Base-by-base conservation (phyloP, 2,113 vertebrate species). In the Vulpes vulpes region DNA sequence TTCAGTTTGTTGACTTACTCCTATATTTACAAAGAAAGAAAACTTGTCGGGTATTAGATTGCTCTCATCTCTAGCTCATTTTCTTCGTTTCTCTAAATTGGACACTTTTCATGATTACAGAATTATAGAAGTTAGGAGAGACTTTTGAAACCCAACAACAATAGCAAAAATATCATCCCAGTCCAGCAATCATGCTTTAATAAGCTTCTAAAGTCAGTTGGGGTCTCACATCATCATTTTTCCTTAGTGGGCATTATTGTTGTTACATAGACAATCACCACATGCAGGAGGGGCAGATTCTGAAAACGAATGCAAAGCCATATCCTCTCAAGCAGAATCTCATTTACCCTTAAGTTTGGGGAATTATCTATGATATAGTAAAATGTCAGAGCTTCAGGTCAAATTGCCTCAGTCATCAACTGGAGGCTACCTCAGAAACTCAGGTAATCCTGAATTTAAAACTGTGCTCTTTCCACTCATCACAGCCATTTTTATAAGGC, bases 1-100 rank as follows among this genome's bases (percentile, higher is more conserved):
- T n/a, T 53, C 8, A 35, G 8, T 10, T 64, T 64, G 35, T 60
- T 49, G 32, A 64, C 32, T 86, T 16, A 59, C 87, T 89, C 32
- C 15, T 53, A 11, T 74, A 86, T 82, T 92, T 96, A 89, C 55
- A 91, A 59, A 95, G 62, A 92, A 93, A 65, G 23, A 78, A 94
- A 76, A 32, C 2, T 32, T 59, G 19, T 80, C 30, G 79, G 51
- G 11, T 67, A 30, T 90, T 32, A 57, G 43, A 86, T 69, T 4
- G 38, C n/a, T 53, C 43, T 43, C 43, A 43, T 43, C 43, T 43
- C 9, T n/a, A 60, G 23, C 49, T 94, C 25, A 22, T 76, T 88
- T 62, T 88, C 19, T 51, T 78, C 32, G 19, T 59, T 20, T 89
- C 19, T 86, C 57, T 90, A 67, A 96, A 62, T 87, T 62, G 27